Percentiles rank a stretch among this genome's conserved stretches.
These are phyloP conservation scores for Mesembrinibis cayennensis DNA, from an alignment of 2,113 vertebrate genomes.

Conservation along the genomic window DNA sequence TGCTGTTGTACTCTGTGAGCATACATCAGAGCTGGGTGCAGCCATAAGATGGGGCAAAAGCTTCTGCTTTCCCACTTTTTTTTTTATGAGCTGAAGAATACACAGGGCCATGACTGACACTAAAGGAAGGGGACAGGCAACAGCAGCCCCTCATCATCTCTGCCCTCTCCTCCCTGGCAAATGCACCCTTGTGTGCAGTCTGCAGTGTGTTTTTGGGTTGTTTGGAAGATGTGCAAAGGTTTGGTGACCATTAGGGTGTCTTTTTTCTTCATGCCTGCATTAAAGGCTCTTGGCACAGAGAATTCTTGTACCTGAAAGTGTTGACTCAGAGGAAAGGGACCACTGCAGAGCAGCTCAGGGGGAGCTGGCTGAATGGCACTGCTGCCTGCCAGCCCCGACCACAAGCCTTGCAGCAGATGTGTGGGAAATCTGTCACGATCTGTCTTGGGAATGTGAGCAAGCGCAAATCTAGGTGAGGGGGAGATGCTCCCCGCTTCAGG, in stretches of 20 bases:
- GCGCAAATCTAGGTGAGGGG: not conserved
- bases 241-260: not conserved
- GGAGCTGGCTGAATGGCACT: fast-evolving
- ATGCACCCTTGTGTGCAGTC: fast-evolving
- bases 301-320: not conserved
- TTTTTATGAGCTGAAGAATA: not conserved
- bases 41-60: not conserved
- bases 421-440: not conserved
- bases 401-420: not conserved
- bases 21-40: not conserved
- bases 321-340: not conserved
- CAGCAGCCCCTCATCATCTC: not conserved
- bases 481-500: not conserved
- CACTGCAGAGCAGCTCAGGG: not conserved
- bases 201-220: not conserved
- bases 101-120: not conserved
- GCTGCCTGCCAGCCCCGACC: not conserved
- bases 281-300: not conserved
- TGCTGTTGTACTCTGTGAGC: not conserved
- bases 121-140: not conserved
- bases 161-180: not conserved
- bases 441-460: not conserved
- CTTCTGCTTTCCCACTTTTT: not conserved
- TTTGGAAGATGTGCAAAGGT: not conserved
- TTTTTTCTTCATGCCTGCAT: not conserved